A percentile compares a stretch with the other conserved stretches of the same genome.
Conservation (phyloP, 2,797 vertebrate species). For the Cuculus canorus region DNA sequence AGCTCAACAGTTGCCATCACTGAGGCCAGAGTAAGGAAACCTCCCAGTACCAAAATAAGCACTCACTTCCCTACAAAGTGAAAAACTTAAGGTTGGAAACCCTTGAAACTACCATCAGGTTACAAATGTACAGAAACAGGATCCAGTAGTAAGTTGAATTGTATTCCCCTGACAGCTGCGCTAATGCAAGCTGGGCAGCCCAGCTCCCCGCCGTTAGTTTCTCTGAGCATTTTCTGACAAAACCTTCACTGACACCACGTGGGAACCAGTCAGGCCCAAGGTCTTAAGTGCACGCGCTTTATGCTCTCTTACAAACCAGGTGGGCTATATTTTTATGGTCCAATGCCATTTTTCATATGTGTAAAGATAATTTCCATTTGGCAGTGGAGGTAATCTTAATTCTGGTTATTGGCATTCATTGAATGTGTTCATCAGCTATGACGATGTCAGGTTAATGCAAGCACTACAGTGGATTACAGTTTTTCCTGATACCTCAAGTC, state of each 20-base stretch:
- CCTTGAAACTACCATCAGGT: background rate
- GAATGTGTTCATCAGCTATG: background rate
- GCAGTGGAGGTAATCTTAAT: constrained; percentile 3
- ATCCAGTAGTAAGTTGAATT: background rate
- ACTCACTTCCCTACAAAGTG: background rate
- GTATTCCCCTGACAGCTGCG: rapidly evolving
- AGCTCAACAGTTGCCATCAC: background rate
- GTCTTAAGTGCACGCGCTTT: background rate
- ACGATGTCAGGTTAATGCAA: background rate
- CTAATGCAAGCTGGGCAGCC: rapidly evolving
- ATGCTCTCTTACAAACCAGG: background rate
- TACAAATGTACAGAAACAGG: background rate
- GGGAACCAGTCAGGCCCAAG: background rate
- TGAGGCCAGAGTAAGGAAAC: background rate
- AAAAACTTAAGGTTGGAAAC: background rate
- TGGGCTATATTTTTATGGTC: background rate
- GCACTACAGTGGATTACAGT: background rate
- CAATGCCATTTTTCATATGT: constrained; percentile 12
- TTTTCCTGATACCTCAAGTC: background rate
- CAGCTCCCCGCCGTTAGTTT: background rate
- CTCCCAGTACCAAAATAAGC: background rate
- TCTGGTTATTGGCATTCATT: constrained; percentile 8
- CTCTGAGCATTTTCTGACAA: background rate
- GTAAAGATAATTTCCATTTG: background rate
- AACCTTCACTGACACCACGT: background rate